Percentiles rank a stretch among this genome's conserved stretches.
Conservation (phyloP, 1,140 invertebrate species). For the Formica selysi region DNA sequence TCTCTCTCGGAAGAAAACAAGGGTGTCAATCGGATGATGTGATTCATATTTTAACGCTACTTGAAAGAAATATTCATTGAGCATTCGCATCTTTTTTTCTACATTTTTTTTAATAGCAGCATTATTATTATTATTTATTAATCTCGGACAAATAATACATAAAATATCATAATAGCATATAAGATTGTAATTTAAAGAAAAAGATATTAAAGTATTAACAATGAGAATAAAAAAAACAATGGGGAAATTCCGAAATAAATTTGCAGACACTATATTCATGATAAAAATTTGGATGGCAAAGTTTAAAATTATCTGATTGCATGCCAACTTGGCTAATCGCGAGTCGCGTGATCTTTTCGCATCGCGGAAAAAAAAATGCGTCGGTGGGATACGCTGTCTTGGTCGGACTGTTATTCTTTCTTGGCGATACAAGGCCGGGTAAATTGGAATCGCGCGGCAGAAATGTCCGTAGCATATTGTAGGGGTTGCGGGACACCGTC, state of each 20-base stretch:
- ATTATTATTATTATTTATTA: too few species aligned
- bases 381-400: slow-evolving; percentile 18
- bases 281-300: slow-evolving; percentile 4
- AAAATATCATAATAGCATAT: too few species aligned
- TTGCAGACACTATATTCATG: neutral
- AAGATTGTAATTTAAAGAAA: too few species aligned
- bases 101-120: too few species aligned
- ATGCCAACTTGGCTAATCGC: neutral
- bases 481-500: slow-evolving; percentile 64
- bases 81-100: neutral
- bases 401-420: slow-evolving; percentile 64
- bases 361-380: slow-evolving; percentile 6
- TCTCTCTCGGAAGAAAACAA: neutral
- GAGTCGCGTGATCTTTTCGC: slow-evolving; percentile 37
- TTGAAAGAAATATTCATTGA: slow-evolving; percentile 8
- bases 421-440: slow-evolving; percentile 55
- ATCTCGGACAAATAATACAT: too few species aligned
- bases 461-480: slow-evolving; percentile 75
- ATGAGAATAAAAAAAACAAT: neutral
- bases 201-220: neutral
- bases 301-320: slow-evolving; percentile 13
- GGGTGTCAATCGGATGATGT: neutral
- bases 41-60: neutral
- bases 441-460: slow-evolving; percentile 61
- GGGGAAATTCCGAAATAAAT: neutral